These are phyloP conservation scores for Fukomys damarensis DNA, from an alignment of 2,113 vertebrate species.

Conservation along the genomic window DNA sequence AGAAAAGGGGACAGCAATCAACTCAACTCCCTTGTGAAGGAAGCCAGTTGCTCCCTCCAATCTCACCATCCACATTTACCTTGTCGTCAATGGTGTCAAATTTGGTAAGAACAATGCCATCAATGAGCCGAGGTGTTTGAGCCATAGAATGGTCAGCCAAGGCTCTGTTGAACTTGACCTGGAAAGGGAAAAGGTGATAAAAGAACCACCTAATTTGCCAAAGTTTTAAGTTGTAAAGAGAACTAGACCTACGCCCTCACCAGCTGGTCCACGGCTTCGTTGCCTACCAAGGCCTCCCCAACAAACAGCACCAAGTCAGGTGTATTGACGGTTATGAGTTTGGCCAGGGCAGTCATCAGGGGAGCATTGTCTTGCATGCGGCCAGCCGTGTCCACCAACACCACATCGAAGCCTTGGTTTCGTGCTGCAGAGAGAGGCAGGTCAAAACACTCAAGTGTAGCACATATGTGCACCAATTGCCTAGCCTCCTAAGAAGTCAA, in stretches of 20 bases:
- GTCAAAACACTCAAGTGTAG: not conserved
- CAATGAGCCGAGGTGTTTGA: constrained; percentile 95
- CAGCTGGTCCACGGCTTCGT: constrained; percentile 98
- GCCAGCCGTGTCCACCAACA: constrained; percentile 98
- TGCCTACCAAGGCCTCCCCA: constrained; percentile 97
- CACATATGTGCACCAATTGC: not conserved
- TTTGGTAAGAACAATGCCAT: constrained; percentile 99
- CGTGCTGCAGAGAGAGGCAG: constrained; percentile 87
- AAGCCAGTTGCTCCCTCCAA: not conserved
- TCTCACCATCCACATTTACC: constrained; percentile 84
- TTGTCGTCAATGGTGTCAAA: constrained; percentile 99
- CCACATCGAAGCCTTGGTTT: constrained; percentile 96
- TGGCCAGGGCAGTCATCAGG: constrained; percentile 97
- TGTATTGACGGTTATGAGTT: constrained; percentile 97
- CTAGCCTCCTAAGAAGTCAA: not conserved
- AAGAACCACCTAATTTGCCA: not conserved
- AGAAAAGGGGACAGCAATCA: constrained; percentile 27
- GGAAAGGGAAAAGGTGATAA: not conserved
- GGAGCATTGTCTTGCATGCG: constrained; percentile 99
- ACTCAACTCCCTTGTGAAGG: not conserved
- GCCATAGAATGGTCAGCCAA: constrained; percentile 98
- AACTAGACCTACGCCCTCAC: constrained; percentile 84
- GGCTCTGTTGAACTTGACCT: constrained; percentile 99
- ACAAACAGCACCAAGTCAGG: constrained; percentile 98
- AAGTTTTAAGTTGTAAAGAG: not conserved